These are phyloP conservation scores for Oppia nitens DNA, from an alignment of 1,140 invertebrate genomes.

Conservation along the genomic window DNA sequence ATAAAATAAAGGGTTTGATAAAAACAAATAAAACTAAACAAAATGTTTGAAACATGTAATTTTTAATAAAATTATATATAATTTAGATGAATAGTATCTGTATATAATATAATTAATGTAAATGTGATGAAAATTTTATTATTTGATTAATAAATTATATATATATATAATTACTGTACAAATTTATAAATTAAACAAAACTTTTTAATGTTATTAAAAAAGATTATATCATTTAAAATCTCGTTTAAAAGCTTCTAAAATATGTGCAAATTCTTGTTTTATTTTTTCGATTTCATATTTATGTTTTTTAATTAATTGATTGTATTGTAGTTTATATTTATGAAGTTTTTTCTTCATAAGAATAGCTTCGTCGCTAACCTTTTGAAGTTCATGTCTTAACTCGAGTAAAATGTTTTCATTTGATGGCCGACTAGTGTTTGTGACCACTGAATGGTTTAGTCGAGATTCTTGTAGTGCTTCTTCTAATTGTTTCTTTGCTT, in stretches of 20 bases:
- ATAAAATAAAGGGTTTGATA: too few species aligned
- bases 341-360: background rate
- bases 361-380: background rate
- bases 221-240: background rate
- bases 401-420: background rate
- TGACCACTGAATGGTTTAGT: background rate
- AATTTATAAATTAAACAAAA: too few species aligned
- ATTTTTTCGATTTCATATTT: background rate
- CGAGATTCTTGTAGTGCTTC: background rate
- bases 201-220: too few species aligned
- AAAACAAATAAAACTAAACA: too few species aligned
- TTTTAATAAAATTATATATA: too few species aligned
- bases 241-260: background rate
- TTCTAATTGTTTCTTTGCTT: background rate
- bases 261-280: background rate
- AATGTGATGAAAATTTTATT: too few species aligned
- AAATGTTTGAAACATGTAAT: too few species aligned
- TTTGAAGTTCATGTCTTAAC: background rate
- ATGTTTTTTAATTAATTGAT: background rate
- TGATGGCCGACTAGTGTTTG: background rate
- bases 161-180: too few species aligned
- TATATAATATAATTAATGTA: too few species aligned
- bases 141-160: too few species aligned
- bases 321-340: background rate
- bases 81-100: too few species aligned